Percentiles rank a stretch among this genome's conserved stretches.
Evolutionary conservation across 2,797 vertebrate genomes (phyloP).

Genomic region (Enoplosus armatus): DNA sequence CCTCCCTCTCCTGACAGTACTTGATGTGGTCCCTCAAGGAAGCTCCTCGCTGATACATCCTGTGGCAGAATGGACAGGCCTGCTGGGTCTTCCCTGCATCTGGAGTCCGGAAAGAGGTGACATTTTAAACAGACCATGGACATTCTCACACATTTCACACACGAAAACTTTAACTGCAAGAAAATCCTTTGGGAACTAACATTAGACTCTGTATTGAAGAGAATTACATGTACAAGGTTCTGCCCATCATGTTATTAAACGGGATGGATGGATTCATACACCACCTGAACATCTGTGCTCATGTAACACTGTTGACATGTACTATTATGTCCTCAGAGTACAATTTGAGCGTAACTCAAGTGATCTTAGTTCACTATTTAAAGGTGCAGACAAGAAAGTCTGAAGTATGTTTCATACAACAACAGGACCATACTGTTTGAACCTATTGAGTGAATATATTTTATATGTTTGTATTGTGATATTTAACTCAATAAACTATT

Average conservation of each 20-base stretch:
- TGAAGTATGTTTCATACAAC: background rate
- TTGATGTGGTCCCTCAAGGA: slow-evolving; percentile 85
- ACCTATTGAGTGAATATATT: background rate
- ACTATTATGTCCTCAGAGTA: background rate
- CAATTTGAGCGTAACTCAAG: background rate
- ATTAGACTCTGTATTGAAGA: background rate
- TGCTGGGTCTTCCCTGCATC: slow-evolving; percentile 73
- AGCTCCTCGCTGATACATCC: slow-evolving; percentile 75
- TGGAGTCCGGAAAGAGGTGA: slow-evolving; percentile 53
- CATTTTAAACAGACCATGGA: slow-evolving; percentile 9
- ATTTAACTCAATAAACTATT: background rate
- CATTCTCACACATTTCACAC: background rate
- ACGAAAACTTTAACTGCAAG: background rate
- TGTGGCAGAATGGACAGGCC: slow-evolving; percentile 86
- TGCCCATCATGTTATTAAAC: background rate
- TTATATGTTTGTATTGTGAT: background rate
- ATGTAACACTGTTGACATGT: background rate
- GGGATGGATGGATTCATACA: background rate
- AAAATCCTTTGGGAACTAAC: background rate
- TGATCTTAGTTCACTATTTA: background rate
- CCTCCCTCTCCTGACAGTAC: slow-evolving; percentile 84
- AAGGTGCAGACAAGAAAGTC: background rate
- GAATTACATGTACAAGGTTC: background rate
- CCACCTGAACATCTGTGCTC: background rate
- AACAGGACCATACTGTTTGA: background rate